These are phyloP conservation scores for Fabriciana adippe DNA, from an alignment of 2,888 invertebrate species.

Conservation along the genomic window DNA sequence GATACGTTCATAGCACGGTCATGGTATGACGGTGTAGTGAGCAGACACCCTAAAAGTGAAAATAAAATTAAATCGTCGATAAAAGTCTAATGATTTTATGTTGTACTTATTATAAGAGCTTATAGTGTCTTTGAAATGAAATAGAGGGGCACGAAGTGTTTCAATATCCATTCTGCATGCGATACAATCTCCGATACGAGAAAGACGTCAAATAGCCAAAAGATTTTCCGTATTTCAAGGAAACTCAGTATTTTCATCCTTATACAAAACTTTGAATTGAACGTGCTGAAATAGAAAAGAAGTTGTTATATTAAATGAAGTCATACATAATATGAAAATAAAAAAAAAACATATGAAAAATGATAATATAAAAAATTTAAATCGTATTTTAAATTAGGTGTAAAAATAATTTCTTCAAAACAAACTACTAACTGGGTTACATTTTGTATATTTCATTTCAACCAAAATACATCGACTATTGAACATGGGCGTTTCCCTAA, in stretches of 20 bases:
- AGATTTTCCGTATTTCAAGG: constrained; percentile 30
- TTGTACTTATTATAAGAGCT: background rate
- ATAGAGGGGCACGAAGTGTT: constrained; percentile 34
- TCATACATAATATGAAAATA: background rate
- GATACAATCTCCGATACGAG: constrained; percentile 38
- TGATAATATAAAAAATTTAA: no score
- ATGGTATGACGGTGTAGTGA: no score
- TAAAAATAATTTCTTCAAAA: no score
- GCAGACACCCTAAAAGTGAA: no score
- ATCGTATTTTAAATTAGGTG: no score
- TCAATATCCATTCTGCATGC: constrained; percentile 38
- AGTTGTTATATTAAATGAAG: background rate
- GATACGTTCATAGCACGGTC: no score
- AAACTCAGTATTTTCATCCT: constrained; percentile 27
- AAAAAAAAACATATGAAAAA: no score
- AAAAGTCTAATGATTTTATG: background rate
- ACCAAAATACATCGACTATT: no score
- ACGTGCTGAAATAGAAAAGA: background rate
- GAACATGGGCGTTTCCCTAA: no score
- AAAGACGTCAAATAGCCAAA: constrained; percentile 34
- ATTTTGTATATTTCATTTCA: no score
- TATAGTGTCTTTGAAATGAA: constrained; percentile 31
- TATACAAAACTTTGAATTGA: constrained; percentile 11
- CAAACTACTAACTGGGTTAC: no score
- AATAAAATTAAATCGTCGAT: background rate